Base-by-base conservation (phyloP, 2,888 invertebrate species). In the Coelopa pilipes region DNA sequence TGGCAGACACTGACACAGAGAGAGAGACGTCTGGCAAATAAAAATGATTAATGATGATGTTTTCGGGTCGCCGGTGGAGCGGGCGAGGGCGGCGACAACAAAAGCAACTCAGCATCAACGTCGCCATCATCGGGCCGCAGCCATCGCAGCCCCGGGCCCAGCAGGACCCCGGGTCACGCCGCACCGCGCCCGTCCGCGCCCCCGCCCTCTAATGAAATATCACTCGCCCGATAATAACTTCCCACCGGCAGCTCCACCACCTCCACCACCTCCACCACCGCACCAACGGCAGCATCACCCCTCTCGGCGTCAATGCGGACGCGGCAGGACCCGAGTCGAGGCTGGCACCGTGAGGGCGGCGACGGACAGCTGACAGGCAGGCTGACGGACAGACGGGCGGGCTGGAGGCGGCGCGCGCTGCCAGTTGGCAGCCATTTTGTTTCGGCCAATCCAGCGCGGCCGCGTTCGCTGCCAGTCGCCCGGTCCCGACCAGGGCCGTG, bases 1-100 rank as follows among this genome's bases (percentile, higher is more conserved):
- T 11, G 50, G 11, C n/a, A 62, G 70, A 21, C 13, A 59, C 60
- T 19, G 55, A 21, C n/a, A 68, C 50, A 46, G 81, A 81, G 62
- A 83, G 82, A 81, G 81, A 81, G 83, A 81, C 80, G 80, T 82
- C 81, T 80, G 80, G 83, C 83, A 82, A 83, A 83, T 83, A 83
- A 83, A 83, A 83, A 83, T 83, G 84, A 83, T 83, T 83, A 83
- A 83, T 83, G 83, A 80, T 83, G 82, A 82, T 82, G 81, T 82
- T 79, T 78, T 78, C 72, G 79, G 81, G 81, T 45, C 66, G 66
- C 19, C 53, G 65, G 15, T n/a, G 57, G 69, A 70, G 69, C 69
- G 69, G 69, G 65, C 63, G 68, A 69, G 59, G 74, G 34, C 74
- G 59, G 66, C 72, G 45, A 78, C 81, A 34, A 34, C 34, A 19